Base-by-base conservation (phyloP, 2,797 vertebrate species). In the Pelodytes ibericus region DNA sequence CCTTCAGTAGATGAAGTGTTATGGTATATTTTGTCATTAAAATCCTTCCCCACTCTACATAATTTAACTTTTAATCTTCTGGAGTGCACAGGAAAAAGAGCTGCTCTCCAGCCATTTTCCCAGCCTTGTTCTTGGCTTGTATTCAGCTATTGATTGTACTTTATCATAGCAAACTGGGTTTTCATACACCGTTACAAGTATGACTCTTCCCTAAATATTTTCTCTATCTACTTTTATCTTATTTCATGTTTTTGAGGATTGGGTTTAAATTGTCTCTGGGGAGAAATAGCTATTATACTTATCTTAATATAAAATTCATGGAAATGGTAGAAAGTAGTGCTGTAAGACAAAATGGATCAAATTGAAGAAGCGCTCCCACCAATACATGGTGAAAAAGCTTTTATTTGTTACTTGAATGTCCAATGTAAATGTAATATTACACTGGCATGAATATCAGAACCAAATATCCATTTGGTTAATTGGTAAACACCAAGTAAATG, bases 91-190 rank as follows among this genome's bases (percentile, higher is more conserved):
- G 44, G 51, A 63, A 20, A 62, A 51, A 73, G 10, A 30, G 26
- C 31, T 25, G 62, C 15, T 39, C 56, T 29, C 15, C 3, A 44
- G 24, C 24, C 15, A 20, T 61, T 71, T 67, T 25, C 27, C 20
- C 56, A 61, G 16, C n/a, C 25, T 4, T 67, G 44, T 25, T 62
- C 30, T 79, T 79, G 76, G 76, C 71, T 30, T 25, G 15, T 8
- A 31, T 44, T 61, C 71, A 73, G n/a, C 31, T 73, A 79, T 73
- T 73, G 76, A 79, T 79, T 44, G 47, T 51, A 22, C 56, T 68
- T 67, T 72, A 62, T 69, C 49, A 79, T 67, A 51, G 67, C 33
- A 68, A 67, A 61, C 25, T 20, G 61, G 20, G 16, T 79, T 27
- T n/a, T 62, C 30, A 56, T 36, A 49, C 26, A 24, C 25, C 60